Conservation (phyloP, 2,888 invertebrate species). For the Anaspis maculata region DNA sequence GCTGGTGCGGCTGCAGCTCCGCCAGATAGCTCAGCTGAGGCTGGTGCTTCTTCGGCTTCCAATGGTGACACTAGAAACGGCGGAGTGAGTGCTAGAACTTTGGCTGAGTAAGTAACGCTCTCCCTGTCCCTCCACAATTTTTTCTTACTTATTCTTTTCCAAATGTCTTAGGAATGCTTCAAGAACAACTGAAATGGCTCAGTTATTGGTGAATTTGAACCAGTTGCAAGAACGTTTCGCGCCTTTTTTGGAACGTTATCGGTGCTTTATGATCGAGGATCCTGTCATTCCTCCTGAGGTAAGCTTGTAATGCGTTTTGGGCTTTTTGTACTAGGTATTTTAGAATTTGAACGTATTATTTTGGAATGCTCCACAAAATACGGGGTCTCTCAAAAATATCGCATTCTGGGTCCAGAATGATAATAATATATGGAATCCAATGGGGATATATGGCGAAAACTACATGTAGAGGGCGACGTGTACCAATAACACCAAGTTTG, state of each 20-base stretch:
- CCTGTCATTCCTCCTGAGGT: slow-evolving; percentile 41
- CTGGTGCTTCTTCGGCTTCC: slow-evolving; percentile 28
- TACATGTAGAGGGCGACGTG: too few relatives aligned
- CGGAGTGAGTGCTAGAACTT: slow-evolving; percentile 10
- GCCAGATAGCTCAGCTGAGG: too few relatives aligned
- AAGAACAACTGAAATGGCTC: slow-evolving; percentile 48
- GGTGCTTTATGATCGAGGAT: slow-evolving; percentile 53
- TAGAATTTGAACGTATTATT: too few relatives aligned
- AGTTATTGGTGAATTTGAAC: slow-evolving; percentile 47
- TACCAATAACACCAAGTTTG: too few relatives aligned
- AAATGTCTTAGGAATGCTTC: slow-evolving; percentile 29
- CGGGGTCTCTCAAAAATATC: too few relatives aligned
- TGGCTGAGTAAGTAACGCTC: slow-evolving; percentile 19
- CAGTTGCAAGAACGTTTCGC: slow-evolving; percentile 52
- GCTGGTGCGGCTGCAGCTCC: slow-evolving; percentile 18
- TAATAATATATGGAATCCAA: too few relatives aligned
- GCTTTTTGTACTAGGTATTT: too few relatives aligned
- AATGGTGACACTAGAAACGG: slow-evolving; percentile 19
- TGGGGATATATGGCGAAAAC: too few relatives aligned
- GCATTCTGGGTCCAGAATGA: too few relatives aligned
- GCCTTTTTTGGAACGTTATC: slow-evolving; percentile 58
- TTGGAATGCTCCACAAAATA: too few relatives aligned
- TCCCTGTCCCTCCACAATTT: slow-evolving; percentile 1
- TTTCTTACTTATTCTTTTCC: slow-evolving; percentile 3
- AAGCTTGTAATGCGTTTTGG: too few relatives aligned